A percentile compares a stretch with the other conserved stretches of the same genome.
Conservation (phyloP, 2,113 vertebrate species). For the Pogona vitticeps region DNA sequence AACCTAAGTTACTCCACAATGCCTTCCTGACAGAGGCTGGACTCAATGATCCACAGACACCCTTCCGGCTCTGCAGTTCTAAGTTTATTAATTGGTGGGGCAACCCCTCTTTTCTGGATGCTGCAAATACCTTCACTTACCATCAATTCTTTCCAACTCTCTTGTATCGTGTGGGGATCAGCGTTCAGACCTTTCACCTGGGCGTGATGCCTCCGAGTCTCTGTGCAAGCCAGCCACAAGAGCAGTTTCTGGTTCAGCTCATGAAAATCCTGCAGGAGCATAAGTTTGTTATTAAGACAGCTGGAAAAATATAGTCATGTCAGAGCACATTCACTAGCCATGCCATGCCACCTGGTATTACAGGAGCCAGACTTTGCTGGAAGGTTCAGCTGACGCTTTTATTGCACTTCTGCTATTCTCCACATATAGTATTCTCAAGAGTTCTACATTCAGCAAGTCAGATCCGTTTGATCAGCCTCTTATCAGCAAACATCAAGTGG, state of each 20-base stretch:
- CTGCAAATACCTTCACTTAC: slow-evolving; percentile 69
- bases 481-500: neutral
- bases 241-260: slow-evolving; percentile 83
- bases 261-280: slow-evolving; percentile 86
- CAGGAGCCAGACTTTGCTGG: neutral
- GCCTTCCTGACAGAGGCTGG: too few species aligned
- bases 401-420: too few species aligned
- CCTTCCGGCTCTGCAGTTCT: too few species aligned
- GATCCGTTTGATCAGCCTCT: neutral
- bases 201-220: slow-evolving; percentile 72
- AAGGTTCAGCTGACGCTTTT: neutral
- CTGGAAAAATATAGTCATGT: neutral
- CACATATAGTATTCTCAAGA: neutral
- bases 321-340: neutral
- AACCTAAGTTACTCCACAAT: too few species aligned
- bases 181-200: slow-evolving; percentile 52
- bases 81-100: neutral
- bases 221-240: slow-evolving; percentile 83
- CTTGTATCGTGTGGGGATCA: slow-evolving; percentile 65
- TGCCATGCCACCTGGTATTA: neutral
- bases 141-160: slow-evolving; percentile 76
- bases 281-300: neutral
- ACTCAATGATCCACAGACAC: neutral
- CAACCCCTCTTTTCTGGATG: neutral
- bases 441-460: neutral